Base-by-base conservation (phyloP, 2,888 invertebrate genomes). In the Lepidonotus clava region DNA sequence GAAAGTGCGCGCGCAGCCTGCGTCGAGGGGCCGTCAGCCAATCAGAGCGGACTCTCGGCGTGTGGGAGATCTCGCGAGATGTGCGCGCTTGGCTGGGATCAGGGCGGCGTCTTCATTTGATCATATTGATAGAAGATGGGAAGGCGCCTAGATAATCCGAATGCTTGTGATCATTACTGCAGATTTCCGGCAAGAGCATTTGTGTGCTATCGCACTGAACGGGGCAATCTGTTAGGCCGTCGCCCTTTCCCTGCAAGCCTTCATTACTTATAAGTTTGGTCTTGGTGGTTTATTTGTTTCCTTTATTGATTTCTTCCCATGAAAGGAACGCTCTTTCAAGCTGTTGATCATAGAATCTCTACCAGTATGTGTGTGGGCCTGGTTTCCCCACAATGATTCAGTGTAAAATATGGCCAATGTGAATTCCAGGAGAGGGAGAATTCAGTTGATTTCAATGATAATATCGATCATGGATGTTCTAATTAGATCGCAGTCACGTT, bases 21-120 rank as follows among this genome's bases (percentile, higher is more conserved):
- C 18, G n/a, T n/a, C 56, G 38, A 28, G 61, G 24, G 28, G 61
- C 14, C 61, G 14, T 38, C 71, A 34, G n/a, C 71, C 71, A 71
- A 71, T 71, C 71, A 71, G 36, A 71, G n/a, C 5, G 71, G 36
- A 38, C 36, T 18, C 36, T 18, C n/a, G 36, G 1, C 36, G 36
- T 34, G 71, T 38, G 71, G 21, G 71, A 2, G 34, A 36, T 71
- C 21, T 1, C 36, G n/a, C 21, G 71, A 34, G 56, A n/a, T 56
- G 56, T 18, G 24, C 2, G 61, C n/a, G n/a, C n/a, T n/a, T n/a
- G 61, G 24, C 24, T 61, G 61, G 28, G 71, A 34, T 38, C 71
- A 38, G 36, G 71, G 34, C 71, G 21, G 71, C 38, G 71, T 34
- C 71, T 71, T 71, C 71, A 38, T 71, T 71, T 71, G 71, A 71